These are phyloP conservation scores for Eupithecia tripunctaria DNA, from an alignment of 2,888 invertebrate genomes.

Conservation along the genomic window DNA sequence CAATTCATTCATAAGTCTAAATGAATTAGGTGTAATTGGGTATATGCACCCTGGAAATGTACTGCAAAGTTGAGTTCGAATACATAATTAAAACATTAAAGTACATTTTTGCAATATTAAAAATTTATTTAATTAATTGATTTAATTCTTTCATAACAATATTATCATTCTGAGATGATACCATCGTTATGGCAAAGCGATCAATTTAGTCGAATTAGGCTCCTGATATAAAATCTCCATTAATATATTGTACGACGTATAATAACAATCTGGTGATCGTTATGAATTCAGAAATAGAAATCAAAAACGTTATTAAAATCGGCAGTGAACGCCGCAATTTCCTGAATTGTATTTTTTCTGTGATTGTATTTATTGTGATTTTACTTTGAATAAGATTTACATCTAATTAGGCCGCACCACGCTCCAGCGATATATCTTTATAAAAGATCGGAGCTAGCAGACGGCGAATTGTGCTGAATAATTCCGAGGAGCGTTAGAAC, in stretches of 20 bases:
- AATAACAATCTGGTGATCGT: background rate
- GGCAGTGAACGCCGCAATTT: slow-evolving; percentile 21
- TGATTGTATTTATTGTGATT: slow-evolving; percentile 30
- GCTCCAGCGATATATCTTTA: slow-evolving; percentile 49
- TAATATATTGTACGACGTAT: slow-evolving; percentile 13
- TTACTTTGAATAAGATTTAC: slow-evolving; percentile 55
- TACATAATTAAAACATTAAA: too few relatives aligned
- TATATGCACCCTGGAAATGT: too few relatives aligned
- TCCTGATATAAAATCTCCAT: slow-evolving; percentile 11
- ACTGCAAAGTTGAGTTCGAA: too few relatives aligned
- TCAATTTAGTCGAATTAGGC: background rate
- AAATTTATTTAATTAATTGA: too few relatives aligned
- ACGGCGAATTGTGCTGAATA: slow-evolving; percentile 49
- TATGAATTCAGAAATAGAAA: slow-evolving; percentile 32
- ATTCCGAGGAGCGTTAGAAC: slow-evolving; percentile 39
- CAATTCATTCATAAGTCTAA: too few relatives aligned
- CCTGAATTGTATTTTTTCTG: slow-evolving; percentile 30
- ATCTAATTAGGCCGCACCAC: slow-evolving; percentile 47
- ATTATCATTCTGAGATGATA: too few relatives aligned
- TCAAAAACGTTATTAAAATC: slow-evolving; percentile 26
- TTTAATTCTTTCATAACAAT: too few relatives aligned
- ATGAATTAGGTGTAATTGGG: too few relatives aligned
- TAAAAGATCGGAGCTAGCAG: slow-evolving; percentile 51
- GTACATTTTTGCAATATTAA: too few relatives aligned
- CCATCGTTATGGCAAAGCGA: background rate